Percentiles rank a stretch among this genome's conserved stretches.
These are phyloP conservation scores for Mechanitis messenoides DNA, from an alignment of 2,888 invertebrate species.

Conservation along the genomic window DNA sequence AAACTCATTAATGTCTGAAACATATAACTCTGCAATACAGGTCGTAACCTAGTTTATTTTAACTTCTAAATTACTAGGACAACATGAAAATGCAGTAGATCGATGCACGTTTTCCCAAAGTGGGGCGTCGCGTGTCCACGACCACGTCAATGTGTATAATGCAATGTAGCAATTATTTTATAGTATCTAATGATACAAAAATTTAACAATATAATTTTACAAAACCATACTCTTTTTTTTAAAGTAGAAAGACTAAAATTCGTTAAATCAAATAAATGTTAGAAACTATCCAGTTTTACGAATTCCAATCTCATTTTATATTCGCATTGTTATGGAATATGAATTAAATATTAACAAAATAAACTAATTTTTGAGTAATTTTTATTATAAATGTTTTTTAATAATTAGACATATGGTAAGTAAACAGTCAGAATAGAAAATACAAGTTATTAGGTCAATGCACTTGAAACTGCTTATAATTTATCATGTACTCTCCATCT, in stretches of 20 bases:
- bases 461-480: too few relatives aligned
- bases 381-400: too few relatives aligned
- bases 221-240: background rate
- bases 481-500: too few relatives aligned
- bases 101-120: slow-evolving; percentile 33
- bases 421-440: too few relatives aligned
- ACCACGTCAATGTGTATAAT: slow-evolving; percentile 23
- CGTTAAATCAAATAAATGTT: too few relatives aligned
- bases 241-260: background rate
- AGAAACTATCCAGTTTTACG: too few relatives aligned
- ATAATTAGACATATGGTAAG: too few relatives aligned
- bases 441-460: too few relatives aligned
- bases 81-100: slow-evolving; percentile 28
- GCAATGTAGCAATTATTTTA: slow-evolving; percentile 30
- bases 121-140: slow-evolving; percentile 45
- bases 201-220: background rate
- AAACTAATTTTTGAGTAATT: too few relatives aligned
- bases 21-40: background rate
- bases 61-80: slow-evolving; percentile 1
- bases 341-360: too few relatives aligned
- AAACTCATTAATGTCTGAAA: background rate
- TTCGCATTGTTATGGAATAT: too few relatives aligned
- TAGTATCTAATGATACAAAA: slow-evolving; percentile 14
- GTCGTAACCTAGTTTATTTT: slow-evolving; percentile 4
- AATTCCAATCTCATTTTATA: too few relatives aligned